Percentiles rank a stretch among this genome's conserved stretches.
Evolutionary conservation across 2,797 vertebrate genomes (phyloP).

Genomic region (Lepus oiostolus): DNA sequence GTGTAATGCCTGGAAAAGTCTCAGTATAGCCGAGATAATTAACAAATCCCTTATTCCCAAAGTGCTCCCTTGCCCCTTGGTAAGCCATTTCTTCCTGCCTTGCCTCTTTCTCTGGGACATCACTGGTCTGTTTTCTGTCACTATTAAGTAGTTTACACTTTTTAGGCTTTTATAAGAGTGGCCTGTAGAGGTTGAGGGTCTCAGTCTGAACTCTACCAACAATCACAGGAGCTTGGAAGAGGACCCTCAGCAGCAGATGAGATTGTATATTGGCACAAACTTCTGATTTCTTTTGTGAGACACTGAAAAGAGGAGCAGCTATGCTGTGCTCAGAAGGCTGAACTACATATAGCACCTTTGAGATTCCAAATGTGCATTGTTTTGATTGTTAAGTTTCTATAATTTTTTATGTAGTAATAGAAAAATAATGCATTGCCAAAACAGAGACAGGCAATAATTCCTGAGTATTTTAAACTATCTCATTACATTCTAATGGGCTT

Average conservation of each 20-base stretch:
- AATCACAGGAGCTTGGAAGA: background rate
- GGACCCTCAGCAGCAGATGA: background rate
- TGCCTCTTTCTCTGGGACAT: background rate
- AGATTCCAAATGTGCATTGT: background rate
- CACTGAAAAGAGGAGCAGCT: background rate
- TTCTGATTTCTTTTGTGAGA: background rate
- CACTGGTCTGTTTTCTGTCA: background rate
- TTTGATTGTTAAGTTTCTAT: background rate
- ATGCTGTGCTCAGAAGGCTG: background rate
- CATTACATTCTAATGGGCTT: conserved; percentile 1
- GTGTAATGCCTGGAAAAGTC: background rate
- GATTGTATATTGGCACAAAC: background rate
- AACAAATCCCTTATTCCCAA: background rate
- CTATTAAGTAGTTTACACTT: background rate
- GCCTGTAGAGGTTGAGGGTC: background rate
- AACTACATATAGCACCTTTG: background rate
- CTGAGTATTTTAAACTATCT: background rate
- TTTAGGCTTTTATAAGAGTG: background rate
- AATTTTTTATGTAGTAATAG: background rate
- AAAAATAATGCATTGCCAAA: background rate
- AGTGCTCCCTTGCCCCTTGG: background rate
- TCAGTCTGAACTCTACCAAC: background rate
- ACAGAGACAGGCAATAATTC: background rate
- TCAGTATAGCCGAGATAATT: background rate
- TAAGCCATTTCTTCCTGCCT: background rate